These are phyloP conservation scores for Oncorhynchus mykiss DNA, from an alignment of 2,113 vertebrate species.

Conservation along the genomic window DNA sequence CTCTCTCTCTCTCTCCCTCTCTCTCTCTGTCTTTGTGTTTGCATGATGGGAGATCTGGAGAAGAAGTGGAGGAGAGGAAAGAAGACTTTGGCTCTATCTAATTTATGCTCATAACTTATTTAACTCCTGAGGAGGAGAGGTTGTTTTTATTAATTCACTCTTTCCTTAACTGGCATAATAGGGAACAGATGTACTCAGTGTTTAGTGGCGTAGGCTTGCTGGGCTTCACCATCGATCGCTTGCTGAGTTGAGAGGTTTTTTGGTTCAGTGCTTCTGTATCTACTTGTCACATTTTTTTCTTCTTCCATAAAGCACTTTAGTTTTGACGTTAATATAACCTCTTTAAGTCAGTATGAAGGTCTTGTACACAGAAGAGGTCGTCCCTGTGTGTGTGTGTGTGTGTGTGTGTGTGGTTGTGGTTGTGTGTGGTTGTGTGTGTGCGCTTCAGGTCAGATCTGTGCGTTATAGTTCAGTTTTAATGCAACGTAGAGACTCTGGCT, in stretches of 20 bases:
- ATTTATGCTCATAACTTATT: conserved; percentile 61
- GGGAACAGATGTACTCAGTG: conserved; percentile 20
- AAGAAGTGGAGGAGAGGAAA: conserved; percentile 27
- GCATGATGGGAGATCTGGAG: conserved; percentile 26
- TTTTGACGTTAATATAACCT: conserved; percentile 43
- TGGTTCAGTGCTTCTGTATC: not conserved
- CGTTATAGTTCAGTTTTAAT: no score
- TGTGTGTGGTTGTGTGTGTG: no score
- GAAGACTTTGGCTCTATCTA: conserved; percentile 40
- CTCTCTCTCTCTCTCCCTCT: not conserved
- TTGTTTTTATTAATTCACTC: conserved; percentile 55
- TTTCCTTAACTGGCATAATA: conserved; percentile 40
- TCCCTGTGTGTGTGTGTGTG: no score
- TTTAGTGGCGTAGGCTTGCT: conserved; percentile 10
- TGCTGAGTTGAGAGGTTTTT: conserved; percentile 43
- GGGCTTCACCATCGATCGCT: conserved; percentile 18
- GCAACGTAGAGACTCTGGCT: no score
- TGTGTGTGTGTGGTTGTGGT: no score
- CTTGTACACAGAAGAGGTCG: no score
- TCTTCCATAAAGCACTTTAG: conserved; percentile 39
- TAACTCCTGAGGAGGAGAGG: conserved; percentile 29
- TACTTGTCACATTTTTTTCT: conserved; percentile 29
- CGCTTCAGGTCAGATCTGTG: no score
- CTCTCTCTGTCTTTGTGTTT: conserved; percentile 41
- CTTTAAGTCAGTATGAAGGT: conserved; percentile 27